Evolutionary conservation across 2,888 invertebrate species (phyloP).

Genomic region (Dryocosmus kuriphilus): DNA sequence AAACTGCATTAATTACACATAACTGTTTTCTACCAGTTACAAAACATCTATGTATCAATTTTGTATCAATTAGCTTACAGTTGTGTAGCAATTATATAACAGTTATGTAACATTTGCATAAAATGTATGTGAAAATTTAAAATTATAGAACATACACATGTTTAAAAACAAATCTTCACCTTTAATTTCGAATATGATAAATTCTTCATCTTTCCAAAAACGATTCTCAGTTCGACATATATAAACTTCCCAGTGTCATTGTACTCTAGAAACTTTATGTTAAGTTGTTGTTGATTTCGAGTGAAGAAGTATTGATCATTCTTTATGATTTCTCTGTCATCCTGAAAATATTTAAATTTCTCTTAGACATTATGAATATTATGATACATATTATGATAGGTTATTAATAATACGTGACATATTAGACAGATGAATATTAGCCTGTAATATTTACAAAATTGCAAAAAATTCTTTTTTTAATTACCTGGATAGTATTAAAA

Average conservation of each 20-base stretch:
- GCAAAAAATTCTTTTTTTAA: neutral
- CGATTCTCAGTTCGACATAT: constrained; percentile 80
- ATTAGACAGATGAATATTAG: no score
- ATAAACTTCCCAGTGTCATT: constrained; percentile 82
- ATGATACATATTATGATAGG: no score
- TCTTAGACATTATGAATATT: neutral
- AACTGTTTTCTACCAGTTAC: neutral
- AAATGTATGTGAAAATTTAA: neutral
- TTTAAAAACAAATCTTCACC: constrained; percentile 74
- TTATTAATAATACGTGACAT: no score
- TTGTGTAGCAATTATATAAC: neutral
- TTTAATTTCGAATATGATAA: constrained; percentile 77
- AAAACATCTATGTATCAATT: neutral
- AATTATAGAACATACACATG: neutral
- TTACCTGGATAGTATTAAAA: constrained; percentile 1
- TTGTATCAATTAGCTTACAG: neutral
- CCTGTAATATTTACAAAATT: no score
- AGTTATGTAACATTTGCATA: neutral
- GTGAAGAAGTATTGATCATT: constrained; percentile 71
- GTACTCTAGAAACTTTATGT: constrained; percentile 80
- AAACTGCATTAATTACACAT: no score
- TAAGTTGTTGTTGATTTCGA: constrained; percentile 75
- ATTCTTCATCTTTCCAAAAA: constrained; percentile 76
- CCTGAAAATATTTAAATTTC: constrained; percentile 56
- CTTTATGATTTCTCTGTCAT: constrained; percentile 60